Base-by-base conservation (phyloP, 2,888 invertebrate genomes). In the Caenorhabditis macrosperma region DNA sequence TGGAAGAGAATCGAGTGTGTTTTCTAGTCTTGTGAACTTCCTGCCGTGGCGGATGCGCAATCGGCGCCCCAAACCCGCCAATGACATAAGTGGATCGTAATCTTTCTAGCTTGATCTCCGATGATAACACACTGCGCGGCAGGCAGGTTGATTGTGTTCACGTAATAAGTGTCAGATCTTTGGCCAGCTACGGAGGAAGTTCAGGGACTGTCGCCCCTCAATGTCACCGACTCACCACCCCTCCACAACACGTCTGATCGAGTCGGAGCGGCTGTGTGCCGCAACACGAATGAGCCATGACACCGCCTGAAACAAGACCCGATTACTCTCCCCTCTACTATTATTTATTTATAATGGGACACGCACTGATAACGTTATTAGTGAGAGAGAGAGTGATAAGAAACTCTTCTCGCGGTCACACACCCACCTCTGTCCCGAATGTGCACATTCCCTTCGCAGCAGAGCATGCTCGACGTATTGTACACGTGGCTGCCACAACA, bases 211-310 rank as follows among this genome's bases (percentile, higher is more conserved):
- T 33, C 55, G 20, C 20, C 20, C 24, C 38, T 46, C n/a, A n/a
- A n/a, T 38, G 7, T 12, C 38, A 59, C 46, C 22, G 17, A 63
- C 85, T 81, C 46, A 88, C 89, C 46, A 87, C 78, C 52, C 88
- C 89, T 33, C 83, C 76, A 55, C 89, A 89, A 80, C 89, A 89
- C 12, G 89, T 89, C 75, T 89, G 88, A 78, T 89, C 89, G 67
- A 88, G 88, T 26, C 86, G 81, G 41, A 89, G 75, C 9, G 88
- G 87, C 61, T 89, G 85, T 41, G 82, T 80, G 7, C 85, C 86
- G 57, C 88, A 88, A 64, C 88, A 88, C 38, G 83, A 79, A 67
- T 87, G 85, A 24, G 87, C 86, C 74, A 81, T 85, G 41, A 83
- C 78, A 55, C 81, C 84, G 52, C 87, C 87, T 75, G 54, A 71